phyloP scores from a whole-genome alignment of 2,888 invertebrate genomes.

The Cheilosia scutellata region DNA sequence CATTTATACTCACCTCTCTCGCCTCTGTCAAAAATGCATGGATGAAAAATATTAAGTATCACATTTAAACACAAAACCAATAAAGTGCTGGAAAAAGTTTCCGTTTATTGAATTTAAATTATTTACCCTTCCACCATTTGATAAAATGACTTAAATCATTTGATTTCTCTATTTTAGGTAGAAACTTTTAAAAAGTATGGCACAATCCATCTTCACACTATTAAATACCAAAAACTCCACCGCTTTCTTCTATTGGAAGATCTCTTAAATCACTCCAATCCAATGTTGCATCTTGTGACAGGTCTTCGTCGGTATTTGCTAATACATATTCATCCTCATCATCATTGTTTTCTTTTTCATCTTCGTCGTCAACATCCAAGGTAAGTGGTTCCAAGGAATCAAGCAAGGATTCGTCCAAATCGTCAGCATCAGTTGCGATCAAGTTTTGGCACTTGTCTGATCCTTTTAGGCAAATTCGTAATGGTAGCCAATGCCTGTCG shows the following conservation, averaged over 20 bases:
- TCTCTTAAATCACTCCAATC: background rate
- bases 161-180: no score
- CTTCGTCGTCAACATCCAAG: conserved; percentile 24
- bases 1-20: no score
- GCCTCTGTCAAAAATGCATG: no score
- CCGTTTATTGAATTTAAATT: no score
- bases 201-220: background rate
- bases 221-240: background rate
- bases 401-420: background rate
- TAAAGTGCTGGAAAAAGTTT: no score
- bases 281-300: background rate
- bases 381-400: conserved; percentile 11
- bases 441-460: conserved; percentile 10
- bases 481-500: background rate
- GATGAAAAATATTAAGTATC: no score
- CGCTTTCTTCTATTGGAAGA: background rate
- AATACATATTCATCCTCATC: no score
- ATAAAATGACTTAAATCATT: no score
- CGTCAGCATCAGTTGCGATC: background rate
- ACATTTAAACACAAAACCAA: no score
- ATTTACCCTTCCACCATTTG: no score
- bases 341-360: background rate
- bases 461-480: conserved; percentile 3
- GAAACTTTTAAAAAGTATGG: no score
- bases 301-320: background rate